These are phyloP conservation scores for Ceratothoa steindachneri DNA, from an alignment of 2,888 invertebrate species.

Conservation along the genomic window DNA sequence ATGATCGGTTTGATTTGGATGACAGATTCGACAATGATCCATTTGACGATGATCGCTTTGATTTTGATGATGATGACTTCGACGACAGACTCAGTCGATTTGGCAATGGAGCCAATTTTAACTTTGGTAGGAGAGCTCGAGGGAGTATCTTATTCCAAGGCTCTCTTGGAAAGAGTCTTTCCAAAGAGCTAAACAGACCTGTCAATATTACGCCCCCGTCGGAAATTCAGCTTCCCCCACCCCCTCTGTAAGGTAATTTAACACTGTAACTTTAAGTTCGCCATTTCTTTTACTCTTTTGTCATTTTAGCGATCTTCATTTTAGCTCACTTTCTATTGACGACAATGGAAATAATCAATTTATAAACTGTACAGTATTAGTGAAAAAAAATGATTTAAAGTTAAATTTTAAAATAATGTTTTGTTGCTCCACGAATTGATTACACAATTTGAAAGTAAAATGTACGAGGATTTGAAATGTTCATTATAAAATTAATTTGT, in stretches of 20 bases:
- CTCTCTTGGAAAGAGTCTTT: not conserved
- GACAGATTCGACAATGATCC: slow-evolving; percentile 25
- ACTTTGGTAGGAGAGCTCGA: not conserved
- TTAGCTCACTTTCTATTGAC: no score
- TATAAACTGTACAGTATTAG: no score
- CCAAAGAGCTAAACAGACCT: not conserved
- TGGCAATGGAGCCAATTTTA: not conserved
- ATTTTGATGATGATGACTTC: slow-evolving; percentile 18
- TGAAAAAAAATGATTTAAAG: no score
- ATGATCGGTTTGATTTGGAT: slow-evolving; percentile 26
- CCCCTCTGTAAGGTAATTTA: not conserved
- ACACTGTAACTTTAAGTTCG: no score
- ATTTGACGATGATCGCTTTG: slow-evolving; percentile 33
- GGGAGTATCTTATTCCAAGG: not conserved
- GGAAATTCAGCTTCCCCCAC: not conserved
- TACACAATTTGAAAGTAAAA: no score
- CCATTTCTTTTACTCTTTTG: no score
- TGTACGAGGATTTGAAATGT: no score
- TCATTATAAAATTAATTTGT: no score
- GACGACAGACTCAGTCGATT: not conserved
- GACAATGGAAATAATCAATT: no score
- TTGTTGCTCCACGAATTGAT: no score
- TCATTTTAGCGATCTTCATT: no score
- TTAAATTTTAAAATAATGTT: no score
- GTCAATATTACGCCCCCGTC: not conserved